Conservation (phyloP, 2,797 vertebrate species). For the Melanotaenia boesemani region DNA sequence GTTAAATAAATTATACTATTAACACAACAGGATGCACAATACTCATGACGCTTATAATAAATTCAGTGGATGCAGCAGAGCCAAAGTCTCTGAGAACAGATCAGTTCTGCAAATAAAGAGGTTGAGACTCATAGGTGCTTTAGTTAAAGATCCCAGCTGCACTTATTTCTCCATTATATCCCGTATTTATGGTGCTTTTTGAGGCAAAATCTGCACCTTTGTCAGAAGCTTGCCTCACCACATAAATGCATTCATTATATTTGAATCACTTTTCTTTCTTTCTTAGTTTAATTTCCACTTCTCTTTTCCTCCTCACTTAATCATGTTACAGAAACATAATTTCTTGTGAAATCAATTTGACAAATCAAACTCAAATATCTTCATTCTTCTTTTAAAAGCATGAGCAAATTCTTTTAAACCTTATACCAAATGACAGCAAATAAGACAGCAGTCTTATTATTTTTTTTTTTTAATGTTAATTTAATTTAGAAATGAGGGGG, state of each 20-base stretch:
- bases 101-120: slow-evolving; percentile 21
- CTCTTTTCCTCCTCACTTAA: no score
- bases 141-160: slow-evolving; percentile 18
- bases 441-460: background rate
- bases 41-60: slow-evolving; percentile 14
- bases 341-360: background rate
- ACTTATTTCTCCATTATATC: slow-evolving; percentile 19
- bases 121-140: slow-evolving; percentile 11
- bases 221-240: background rate
- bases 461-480: background rate
- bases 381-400: background rate
- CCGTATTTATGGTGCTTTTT: background rate
- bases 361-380: background rate
- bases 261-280: background rate
- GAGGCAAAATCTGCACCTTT: background rate
- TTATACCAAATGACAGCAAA: background rate
- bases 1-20: background rate
- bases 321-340: background rate
- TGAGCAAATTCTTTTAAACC: background rate
- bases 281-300: no score
- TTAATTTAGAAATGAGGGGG: background rate
- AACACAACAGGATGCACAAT: background rate
- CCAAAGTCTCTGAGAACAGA: background rate
- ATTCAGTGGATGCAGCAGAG: background rate
- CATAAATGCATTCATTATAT: background rate